These are phyloP conservation scores for Larimichthys crocea DNA, from an alignment of 2,113 vertebrate species.

Conservation along the genomic window DNA sequence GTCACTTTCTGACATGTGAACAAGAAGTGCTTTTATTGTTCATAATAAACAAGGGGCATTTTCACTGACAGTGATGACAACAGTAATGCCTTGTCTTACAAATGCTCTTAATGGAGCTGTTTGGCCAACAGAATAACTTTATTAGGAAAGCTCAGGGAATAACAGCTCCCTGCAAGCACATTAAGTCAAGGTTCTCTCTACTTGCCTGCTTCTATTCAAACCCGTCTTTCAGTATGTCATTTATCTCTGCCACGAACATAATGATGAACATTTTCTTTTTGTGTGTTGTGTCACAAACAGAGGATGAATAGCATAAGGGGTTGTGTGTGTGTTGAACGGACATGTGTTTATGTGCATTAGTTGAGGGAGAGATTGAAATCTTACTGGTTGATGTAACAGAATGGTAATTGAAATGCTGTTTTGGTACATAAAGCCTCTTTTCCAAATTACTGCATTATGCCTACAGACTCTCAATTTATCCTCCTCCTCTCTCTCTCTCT, in stretches of 20 bases:
- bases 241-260: conserved; percentile 33
- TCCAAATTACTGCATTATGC: conserved; percentile 58
- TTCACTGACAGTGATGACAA: conserved; percentile 10
- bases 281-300: conserved; percentile 40
- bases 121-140: conserved; percentile 27
- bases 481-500: background rate
- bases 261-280: conserved; percentile 40
- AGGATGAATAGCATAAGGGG: conserved; percentile 30
- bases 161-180: conserved; percentile 23
- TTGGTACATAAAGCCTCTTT: conserved; percentile 26
- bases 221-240: conserved; percentile 38
- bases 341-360: conserved; percentile 18
- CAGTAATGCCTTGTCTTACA: conserved; percentile 13
- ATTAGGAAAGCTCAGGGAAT: conserved; percentile 12
- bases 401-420: conserved; percentile 62
- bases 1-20: background rate
- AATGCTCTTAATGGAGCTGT: conserved; percentile 32
- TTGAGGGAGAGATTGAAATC: conserved; percentile 11
- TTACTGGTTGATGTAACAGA: conserved; percentile 55
- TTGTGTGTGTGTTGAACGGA: background rate
- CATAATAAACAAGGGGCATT: conserved; percentile 15
- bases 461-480: conserved; percentile 18
- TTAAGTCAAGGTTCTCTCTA: conserved; percentile 44
- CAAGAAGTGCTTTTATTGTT: background rate
- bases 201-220: conserved; percentile 31